These are phyloP conservation scores for Miopithecus talapoin DNA, from an alignment of 2,797 vertebrate species.

Conservation along the genomic window DNA sequence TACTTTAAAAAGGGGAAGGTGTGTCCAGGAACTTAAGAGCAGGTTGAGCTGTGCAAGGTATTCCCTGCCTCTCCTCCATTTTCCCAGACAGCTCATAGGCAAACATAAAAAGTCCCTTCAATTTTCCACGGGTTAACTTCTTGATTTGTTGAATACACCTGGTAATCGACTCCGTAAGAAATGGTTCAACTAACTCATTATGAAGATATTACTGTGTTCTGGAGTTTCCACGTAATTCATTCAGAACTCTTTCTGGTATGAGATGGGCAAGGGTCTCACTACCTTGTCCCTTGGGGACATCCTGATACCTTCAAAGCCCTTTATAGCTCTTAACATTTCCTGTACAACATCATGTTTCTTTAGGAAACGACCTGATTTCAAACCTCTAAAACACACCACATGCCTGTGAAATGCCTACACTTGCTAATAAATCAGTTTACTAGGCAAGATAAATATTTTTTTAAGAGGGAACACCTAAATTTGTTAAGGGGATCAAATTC, in stretches of 20 bases:
- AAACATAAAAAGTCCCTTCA: neutral
- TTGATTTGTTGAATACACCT: constrained; percentile 15
- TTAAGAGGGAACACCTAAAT: neutral
- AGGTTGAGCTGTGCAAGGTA: neutral
- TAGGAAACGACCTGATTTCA: neutral
- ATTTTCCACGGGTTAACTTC: constrained; percentile 2
- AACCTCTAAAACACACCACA: neutral
- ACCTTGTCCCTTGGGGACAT: neutral
- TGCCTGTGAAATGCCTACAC: constrained; percentile 21
- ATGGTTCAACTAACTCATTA: neutral
- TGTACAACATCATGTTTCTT: neutral
- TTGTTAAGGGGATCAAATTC: neutral
- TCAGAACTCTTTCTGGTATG: neutral
- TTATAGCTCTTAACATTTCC: neutral
- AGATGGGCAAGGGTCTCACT: neutral
- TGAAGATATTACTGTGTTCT: neutral
- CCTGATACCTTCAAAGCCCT: neutral
- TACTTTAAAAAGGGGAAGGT: constrained; percentile 5
- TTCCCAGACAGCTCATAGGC: neutral
- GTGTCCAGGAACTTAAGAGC: neutral
- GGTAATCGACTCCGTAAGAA: neutral
- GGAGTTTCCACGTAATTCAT: neutral
- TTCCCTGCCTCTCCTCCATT: neutral
- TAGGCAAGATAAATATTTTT: neutral
- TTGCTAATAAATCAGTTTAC: constrained; percentile 30